Conservation (phyloP, 2,113 vertebrate genomes). For the Toxotes jaculatrix region DNA sequence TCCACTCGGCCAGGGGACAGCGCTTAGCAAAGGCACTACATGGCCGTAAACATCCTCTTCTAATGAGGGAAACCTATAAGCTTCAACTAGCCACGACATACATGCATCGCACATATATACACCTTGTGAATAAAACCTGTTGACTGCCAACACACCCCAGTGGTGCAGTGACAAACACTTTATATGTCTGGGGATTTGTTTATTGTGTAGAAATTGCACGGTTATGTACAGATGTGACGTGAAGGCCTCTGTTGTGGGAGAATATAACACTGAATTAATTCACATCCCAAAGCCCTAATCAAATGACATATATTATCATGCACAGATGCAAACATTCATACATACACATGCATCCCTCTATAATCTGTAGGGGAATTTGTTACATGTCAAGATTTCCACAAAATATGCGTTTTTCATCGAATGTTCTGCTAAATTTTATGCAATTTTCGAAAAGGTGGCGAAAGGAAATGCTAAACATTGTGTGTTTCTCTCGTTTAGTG, state of each 20-base stretch:
- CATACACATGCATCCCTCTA: not conserved
- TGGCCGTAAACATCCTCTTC: constrained; percentile 16
- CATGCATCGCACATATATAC: constrained; percentile 4
- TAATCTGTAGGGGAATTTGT: not conserved
- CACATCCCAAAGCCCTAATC: constrained; percentile 20
- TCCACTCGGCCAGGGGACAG: constrained; percentile 56
- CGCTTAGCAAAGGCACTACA: constrained; percentile 33
- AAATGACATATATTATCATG: not conserved
- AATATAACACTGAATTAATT: constrained; percentile 11
- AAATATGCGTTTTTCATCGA: not conserved
- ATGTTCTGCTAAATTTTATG: not conserved
- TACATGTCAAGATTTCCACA: not conserved
- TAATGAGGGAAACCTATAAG: constrained; percentile 39
- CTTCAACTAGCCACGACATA: constrained; percentile 29
- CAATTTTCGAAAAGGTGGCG: not conserved
- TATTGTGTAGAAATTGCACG: constrained; percentile 20
- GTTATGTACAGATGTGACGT: constrained; percentile 20
- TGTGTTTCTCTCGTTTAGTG: constrained; percentile 13
- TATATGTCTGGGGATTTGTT: constrained; percentile 28
- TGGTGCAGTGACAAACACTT: constrained; percentile 1
- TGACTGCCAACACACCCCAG: constrained; percentile 1
- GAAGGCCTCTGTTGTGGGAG: constrained; percentile 1
- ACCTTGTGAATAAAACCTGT: constrained; percentile 35
- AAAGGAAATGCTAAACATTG: constrained; percentile 4
- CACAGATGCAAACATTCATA: not conserved